Percentiles rank a stretch among this genome's conserved stretches.
phyloP scores from a whole-genome alignment of 2,797 vertebrate species.

The Sebastolobus altivelis region DNA sequence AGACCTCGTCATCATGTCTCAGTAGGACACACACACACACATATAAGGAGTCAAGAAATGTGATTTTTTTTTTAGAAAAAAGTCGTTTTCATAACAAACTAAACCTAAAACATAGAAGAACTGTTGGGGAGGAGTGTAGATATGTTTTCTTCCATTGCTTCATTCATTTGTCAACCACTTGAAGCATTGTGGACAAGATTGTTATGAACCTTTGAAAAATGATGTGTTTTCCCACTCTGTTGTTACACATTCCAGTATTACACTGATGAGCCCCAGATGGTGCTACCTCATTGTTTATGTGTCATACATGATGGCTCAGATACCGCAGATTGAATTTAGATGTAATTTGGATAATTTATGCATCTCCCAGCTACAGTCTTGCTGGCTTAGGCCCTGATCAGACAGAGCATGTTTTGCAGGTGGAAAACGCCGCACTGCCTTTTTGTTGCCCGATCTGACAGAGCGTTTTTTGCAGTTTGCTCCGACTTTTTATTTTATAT shows the following conservation, averaged over 20 bases:
- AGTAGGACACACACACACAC: slow-evolving; percentile 67
- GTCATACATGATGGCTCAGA: neutral
- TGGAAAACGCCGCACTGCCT: too few relatives aligned
- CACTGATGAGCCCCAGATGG: neutral
- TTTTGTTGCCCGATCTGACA: too few relatives aligned
- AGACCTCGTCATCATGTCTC: slow-evolving; percentile 61
- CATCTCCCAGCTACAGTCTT: neutral
- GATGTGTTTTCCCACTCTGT: neutral
- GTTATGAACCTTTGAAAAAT: neutral
- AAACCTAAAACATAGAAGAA: neutral
- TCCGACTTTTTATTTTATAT: too few relatives aligned
- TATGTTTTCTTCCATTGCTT: slow-evolving; percentile 1
- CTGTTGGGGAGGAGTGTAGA: neutral
- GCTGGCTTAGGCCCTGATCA: too few relatives aligned
- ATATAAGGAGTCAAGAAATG: slow-evolving; percentile 48
- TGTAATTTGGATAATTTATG: neutral
- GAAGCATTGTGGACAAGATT: neutral
- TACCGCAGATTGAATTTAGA: neutral
- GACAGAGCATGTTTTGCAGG: too few relatives aligned
- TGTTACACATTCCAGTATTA: neutral
- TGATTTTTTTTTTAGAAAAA: neutral
- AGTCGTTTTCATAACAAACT: neutral
- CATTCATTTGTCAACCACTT: neutral
- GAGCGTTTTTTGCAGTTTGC: too few relatives aligned
- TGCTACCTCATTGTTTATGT: neutral